Percentiles rank a stretch among this genome's conserved stretches.
Evolutionary conservation across 2,797 vertebrate species (phyloP).

Genomic region (Scleropages formosus): DNA sequence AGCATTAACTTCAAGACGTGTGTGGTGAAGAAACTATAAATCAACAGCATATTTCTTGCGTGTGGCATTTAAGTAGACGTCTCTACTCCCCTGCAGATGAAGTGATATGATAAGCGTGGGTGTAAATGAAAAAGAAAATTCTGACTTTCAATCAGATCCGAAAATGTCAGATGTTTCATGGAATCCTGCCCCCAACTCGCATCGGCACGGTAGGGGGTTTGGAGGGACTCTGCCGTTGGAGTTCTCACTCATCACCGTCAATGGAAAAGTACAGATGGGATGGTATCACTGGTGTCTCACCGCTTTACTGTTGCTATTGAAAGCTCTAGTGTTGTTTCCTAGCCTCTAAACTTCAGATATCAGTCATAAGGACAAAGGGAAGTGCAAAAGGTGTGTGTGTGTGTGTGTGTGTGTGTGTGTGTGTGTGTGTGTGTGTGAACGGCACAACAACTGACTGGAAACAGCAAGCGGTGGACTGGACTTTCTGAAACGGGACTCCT

Average conservation of each 20-base stretch:
- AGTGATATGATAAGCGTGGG: slow-evolving; percentile 20
- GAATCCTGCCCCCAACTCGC: background rate
- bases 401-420: background rate
- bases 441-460: no score
- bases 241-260: no score
- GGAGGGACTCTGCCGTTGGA: no score
- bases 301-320: background rate
- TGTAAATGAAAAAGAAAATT: slow-evolving; percentile 25
- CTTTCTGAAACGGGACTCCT: background rate
- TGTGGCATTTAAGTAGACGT: slow-evolving; percentile 16
- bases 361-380: no score
- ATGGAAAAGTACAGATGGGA: no score
- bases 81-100: slow-evolving; percentile 14
- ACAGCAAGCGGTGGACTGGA: slow-evolving; percentile 19
- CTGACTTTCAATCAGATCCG: background rate
- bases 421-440: background rate
- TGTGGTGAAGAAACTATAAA: background rate
- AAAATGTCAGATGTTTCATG: background rate
- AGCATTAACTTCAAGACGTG: background rate
- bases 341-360: no score
- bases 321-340: background rate
- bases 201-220: no score
- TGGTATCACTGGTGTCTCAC: background rate
- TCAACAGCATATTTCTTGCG: slow-evolving; percentile 4
- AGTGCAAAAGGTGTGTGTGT: background rate